Evolutionary conservation across 2,797 vertebrate species (phyloP).

Genomic region (Lacerta agilis): DNA sequence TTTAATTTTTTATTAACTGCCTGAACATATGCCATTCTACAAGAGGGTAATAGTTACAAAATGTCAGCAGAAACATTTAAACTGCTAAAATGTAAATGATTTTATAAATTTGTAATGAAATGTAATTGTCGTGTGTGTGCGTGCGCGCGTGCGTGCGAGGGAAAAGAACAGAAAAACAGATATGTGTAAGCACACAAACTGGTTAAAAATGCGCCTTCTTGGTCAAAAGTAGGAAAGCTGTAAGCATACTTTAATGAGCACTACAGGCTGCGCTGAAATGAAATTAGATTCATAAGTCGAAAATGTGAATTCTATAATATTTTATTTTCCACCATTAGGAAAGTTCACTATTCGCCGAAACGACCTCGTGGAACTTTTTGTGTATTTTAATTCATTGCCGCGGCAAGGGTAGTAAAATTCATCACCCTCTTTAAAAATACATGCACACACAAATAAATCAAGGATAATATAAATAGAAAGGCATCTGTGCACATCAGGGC

Average conservation of each 20-base stretch:
- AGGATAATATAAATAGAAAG: constrained; percentile 67
- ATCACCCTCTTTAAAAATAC: constrained; percentile 70
- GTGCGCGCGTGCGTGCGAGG: constrained; percentile 71
- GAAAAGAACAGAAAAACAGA: constrained; percentile 85
- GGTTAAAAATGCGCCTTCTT: constrained; percentile 76
- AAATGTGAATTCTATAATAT: constrained; percentile 84
- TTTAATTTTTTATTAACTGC: constrained; percentile 93
- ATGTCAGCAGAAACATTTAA: constrained; percentile 95
- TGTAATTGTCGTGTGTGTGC: constrained; percentile 87
- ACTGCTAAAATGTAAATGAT: constrained; percentile 92
- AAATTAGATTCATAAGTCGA: constrained; percentile 79
- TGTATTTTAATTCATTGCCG: constrained; percentile 75
- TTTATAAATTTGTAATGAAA: constrained; percentile 97
- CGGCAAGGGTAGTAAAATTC: constrained; percentile 68
- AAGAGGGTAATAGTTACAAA: constrained; percentile 94
- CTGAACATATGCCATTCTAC: constrained; percentile 91
- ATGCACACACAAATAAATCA: constrained; percentile 75
- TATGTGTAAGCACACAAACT: constrained; percentile 77
- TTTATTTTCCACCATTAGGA: constrained; percentile 84
- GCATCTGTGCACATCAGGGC: constrained; percentile 33
- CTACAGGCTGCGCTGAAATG: constrained; percentile 81
- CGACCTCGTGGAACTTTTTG: constrained; percentile 79
- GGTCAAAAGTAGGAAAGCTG: constrained; percentile 74
- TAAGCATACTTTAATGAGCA: constrained; percentile 83
- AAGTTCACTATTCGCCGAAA: constrained; percentile 79